phyloP scores from a whole-genome alignment of 2,797 vertebrate species.

The Eutrigla gurnardus region DNA sequence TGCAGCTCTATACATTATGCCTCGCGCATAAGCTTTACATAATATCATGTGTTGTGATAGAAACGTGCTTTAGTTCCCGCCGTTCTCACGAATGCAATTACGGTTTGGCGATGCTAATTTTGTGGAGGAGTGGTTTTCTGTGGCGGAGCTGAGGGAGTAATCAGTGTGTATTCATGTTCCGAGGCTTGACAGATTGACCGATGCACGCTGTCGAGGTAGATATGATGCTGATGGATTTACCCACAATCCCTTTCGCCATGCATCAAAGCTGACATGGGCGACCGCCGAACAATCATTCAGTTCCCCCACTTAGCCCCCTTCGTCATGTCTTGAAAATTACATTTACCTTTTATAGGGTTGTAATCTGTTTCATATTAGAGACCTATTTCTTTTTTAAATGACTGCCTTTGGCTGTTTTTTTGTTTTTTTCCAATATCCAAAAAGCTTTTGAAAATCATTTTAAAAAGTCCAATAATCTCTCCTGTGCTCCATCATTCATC shows the following conservation, averaged over 20 bases:
- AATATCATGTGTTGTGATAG: conserved; percentile 53
- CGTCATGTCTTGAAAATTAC: conserved; percentile 42
- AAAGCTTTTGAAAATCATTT: conserved; percentile 22
- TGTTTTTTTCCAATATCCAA: conserved; percentile 23
- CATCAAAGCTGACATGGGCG: conserved; percentile 71
- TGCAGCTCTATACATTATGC: conserved; percentile 38
- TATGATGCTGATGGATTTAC: conserved; percentile 80
- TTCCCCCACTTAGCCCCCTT: conserved; percentile 46
- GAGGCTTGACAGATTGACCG: conserved; percentile 78
- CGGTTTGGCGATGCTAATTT: conserved; percentile 73
- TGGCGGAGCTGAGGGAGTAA: conserved; percentile 70
- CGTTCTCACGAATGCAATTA: conserved; percentile 73
- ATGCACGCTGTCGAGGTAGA: conserved; percentile 74
- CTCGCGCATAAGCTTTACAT: conserved; percentile 31
- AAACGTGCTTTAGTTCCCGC: conserved; percentile 62
- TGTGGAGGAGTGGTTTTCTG: conserved; percentile 62
- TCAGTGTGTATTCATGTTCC: conserved; percentile 80
- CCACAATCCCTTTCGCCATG: conserved; percentile 76
- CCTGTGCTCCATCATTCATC: conserved; percentile 1
- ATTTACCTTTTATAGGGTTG: conserved; percentile 45
- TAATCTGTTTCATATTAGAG: conserved; percentile 39
- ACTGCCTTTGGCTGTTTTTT: conserved; percentile 22
- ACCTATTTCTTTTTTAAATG: conserved; percentile 19
- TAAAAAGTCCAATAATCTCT: conserved; percentile 21
- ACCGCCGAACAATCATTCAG: conserved; percentile 55